phyloP scores from a whole-genome alignment of 2,888 invertebrate genomes.

The Anorthoa munda region DNA sequence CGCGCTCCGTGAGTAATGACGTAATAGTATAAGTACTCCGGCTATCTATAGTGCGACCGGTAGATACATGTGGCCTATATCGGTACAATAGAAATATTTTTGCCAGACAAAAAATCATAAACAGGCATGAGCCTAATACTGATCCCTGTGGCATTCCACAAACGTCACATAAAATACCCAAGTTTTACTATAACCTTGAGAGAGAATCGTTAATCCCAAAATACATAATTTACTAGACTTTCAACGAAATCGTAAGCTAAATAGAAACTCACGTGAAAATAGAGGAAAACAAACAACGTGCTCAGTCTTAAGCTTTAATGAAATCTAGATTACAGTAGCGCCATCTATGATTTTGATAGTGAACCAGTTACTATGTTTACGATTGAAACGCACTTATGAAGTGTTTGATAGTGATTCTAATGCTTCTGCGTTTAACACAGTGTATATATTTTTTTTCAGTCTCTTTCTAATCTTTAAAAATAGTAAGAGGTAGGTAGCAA shows the following conservation, averaged over 20 bases:
- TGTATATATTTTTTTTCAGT: constrained; percentile 24
- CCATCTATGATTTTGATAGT: constrained; percentile 56
- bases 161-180: not conserved
- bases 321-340: constrained; percentile 32
- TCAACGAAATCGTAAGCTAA: constrained; percentile 43
- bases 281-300: constrained; percentile 29
- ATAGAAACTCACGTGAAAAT: constrained; percentile 26
- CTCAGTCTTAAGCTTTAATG: constrained; percentile 20
- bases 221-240: constrained; percentile 40
- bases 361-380: constrained; percentile 29
- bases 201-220: constrained; percentile 22
- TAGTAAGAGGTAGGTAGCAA: constrained; percentile 18
- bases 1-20: constrained; percentile 86
- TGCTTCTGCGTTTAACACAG: not conserved
- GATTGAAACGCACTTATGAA: constrained; percentile 5
- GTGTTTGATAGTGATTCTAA: constrained; percentile 6
- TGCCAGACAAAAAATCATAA: constrained; percentile 25
- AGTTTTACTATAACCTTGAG: constrained; percentile 22
- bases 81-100: constrained; percentile 56
- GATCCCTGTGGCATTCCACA: constrained; percentile 9
- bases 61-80: constrained; percentile 69
- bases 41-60: constrained; percentile 77
- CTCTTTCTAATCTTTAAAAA: constrained; percentile 6
- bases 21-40: constrained; percentile 81
- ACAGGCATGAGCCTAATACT: not conserved